Evolutionary conservation across 2,797 vertebrate genomes (phyloP).

Genomic region (Siniperca scherzeri): DNA sequence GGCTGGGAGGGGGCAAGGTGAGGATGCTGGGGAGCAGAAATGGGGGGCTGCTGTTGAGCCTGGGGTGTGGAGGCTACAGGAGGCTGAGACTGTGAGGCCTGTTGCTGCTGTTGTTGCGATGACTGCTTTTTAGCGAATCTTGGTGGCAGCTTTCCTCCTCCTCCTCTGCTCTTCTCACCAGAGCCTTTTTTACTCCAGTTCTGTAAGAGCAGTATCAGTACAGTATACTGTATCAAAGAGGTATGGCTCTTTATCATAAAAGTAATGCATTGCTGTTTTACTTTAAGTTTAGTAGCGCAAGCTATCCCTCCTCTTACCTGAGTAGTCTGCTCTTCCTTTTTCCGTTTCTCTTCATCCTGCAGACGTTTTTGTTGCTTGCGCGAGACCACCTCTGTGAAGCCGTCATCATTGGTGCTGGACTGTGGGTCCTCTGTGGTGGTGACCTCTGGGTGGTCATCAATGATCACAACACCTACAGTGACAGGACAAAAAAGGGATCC

Average conservation of each 20-base stretch:
- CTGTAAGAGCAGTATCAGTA: slow-evolving; percentile 73
- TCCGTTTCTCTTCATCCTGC: slow-evolving; percentile 97
- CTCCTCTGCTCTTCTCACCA: slow-evolving; percentile 92
- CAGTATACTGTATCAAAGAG: background rate
- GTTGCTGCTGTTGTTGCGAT: slow-evolving; percentile 79
- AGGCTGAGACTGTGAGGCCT: slow-evolving; percentile 72
- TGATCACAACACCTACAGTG: slow-evolving; percentile 95
- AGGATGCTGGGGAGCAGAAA: slow-evolving; percentile 82
- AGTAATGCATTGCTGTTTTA: background rate
- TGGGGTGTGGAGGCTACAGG: slow-evolving; percentile 62
- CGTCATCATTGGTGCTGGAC: slow-evolving; percentile 95
- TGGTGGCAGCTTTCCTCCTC: slow-evolving; percentile 95
- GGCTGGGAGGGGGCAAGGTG: slow-evolving; percentile 84
- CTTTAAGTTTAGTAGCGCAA: background rate
- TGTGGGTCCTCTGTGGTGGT: slow-evolving; percentile 97
- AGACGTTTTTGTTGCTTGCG: slow-evolving; percentile 98
- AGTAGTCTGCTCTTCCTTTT: slow-evolving; percentile 97
- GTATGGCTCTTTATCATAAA: background rate
- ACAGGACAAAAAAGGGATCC: background rate
- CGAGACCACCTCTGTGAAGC: slow-evolving; percentile 99
- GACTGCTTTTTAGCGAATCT: slow-evolving; percentile 98
- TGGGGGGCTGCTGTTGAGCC: slow-evolving; percentile 65
- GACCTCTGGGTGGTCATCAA: slow-evolving; percentile 99
- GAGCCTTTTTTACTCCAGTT: slow-evolving; percentile 97
- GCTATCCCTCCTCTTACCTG: slow-evolving; percentile 84